Conservation (phyloP, 2,797 vertebrate genomes). For the Neostethus bicornis region DNA sequence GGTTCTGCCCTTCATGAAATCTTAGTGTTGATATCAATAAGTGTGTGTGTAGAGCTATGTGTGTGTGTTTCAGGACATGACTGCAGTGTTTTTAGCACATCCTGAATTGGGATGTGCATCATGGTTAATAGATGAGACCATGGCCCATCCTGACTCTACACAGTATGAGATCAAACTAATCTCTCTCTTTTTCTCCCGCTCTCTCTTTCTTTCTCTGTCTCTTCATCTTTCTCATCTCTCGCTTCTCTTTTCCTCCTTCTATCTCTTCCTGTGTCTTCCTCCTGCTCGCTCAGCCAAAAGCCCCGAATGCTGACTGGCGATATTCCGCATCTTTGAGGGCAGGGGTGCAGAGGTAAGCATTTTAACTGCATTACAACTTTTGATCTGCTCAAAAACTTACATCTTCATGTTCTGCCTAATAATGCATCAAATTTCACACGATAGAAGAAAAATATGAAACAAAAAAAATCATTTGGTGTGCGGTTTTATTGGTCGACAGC, state of each 20-base stretch:
- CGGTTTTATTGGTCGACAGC: not conserved
- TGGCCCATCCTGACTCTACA: constrained; percentile 58
- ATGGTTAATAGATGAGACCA: constrained; percentile 81
- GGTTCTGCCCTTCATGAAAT: constrained; percentile 42
- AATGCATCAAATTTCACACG: not conserved
- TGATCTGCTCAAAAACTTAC: constrained; percentile 25
- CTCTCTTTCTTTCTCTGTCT: constrained; percentile 15
- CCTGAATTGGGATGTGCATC: constrained; percentile 65
- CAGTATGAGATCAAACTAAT: constrained; percentile 74
- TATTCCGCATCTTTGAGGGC: constrained; percentile 97
- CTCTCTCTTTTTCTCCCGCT: constrained; percentile 57
- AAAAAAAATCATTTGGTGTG: not conserved
- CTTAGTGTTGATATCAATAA: constrained; percentile 27
- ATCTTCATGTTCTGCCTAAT: constrained; percentile 1
- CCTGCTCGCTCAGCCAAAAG: constrained; percentile 89
- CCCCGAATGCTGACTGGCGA: constrained; percentile 97
- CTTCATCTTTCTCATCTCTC: constrained; percentile 15
- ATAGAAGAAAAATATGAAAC: not conserved
- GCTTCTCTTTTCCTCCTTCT: constrained; percentile 29
- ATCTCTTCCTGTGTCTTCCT: constrained; percentile 42
- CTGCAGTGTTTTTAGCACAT: constrained; percentile 67
- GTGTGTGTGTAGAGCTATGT: constrained; percentile 13
- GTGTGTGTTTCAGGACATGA: constrained; percentile 38
- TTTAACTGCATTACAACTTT: constrained; percentile 55
- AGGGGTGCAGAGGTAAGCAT: constrained; percentile 94